Percentiles rank a stretch among this genome's conserved stretches.
phyloP scores from a whole-genome alignment of 2,113 vertebrate genomes.

The Cynocephalus volans region DNA sequence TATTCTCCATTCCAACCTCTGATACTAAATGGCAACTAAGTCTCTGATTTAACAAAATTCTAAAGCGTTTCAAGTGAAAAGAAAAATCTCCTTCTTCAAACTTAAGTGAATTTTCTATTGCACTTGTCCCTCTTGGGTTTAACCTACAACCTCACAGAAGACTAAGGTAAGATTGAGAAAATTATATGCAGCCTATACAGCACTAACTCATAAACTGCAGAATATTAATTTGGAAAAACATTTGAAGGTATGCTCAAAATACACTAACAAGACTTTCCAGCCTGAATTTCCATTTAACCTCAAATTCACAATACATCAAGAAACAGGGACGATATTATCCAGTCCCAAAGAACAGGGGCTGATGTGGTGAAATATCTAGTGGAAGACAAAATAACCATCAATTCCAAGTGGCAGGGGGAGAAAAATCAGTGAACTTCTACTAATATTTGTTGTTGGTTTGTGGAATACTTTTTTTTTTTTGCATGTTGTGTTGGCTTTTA shows the following conservation, averaged over 20 bases:
- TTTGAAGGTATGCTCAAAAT: background rate
- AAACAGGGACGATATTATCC: background rate
- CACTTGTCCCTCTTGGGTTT: background rate
- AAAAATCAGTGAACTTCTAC: background rate
- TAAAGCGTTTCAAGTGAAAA: background rate
- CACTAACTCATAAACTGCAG: background rate
- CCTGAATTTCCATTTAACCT: background rate
- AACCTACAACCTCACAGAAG: background rate
- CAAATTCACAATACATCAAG: background rate
- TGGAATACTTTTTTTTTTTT: background rate
- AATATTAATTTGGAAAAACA: background rate
- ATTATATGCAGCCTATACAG: background rate
- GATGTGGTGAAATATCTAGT: background rate
- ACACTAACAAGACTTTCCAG: background rate
- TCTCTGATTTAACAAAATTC: background rate
- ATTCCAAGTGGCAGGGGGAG: background rate
- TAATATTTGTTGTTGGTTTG: background rate
- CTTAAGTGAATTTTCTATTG: background rate
- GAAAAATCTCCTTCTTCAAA: background rate
- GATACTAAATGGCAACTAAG: background rate
- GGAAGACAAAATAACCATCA: background rate
- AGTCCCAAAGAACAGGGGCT: background rate
- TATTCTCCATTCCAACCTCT: background rate
- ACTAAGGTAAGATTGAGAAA: background rate
- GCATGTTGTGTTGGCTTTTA: background rate